Evolutionary conservation across 2,888 invertebrate genomes (phyloP), one percentile per base, ranked within the genome.

Genomic region (Ptychoptera albimana): DNA sequence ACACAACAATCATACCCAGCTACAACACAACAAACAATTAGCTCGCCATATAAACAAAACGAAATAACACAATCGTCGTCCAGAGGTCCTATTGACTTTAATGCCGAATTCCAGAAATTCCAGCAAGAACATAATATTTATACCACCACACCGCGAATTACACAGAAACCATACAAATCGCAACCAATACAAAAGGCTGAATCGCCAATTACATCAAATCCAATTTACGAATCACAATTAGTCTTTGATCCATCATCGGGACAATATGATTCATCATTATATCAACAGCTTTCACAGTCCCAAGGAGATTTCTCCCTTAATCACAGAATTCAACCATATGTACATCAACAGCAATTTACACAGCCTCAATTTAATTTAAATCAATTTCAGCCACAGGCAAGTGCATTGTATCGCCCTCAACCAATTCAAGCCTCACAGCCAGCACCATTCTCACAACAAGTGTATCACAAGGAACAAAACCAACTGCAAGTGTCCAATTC

Each of bases 201-300:
- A 48, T 53, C 49, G 39, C 62, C 57, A 37, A 56, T 64, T 13
- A 58, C 64, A 23, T 62, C 70, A 37, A 73, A 77, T 52, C 81
- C 82, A 46, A 71, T 83, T 45, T 85, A 84, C 63, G 80, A 82
- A 42, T 82, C 83, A 15, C 82, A 84, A 57, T 66, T 85, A 30
- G 73, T 84, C 0, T 85, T 73, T 60, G 84, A 86, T 61, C 84
- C 83, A 14, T 60, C 74, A 31, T 77, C 79, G 52, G 84, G 84
- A 41, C 77, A 79, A 55, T 85, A 85, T 69, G 79, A 83, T 57
- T 82, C 81, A 29, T 80, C 83, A 53, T 67, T 83, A 37, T 83
- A 76, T 68, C 85, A 85, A 61, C 72, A 76, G 13, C 64, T 84
- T 43, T 83, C 84, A 16, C 81, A 81, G 62, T 76, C 76, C 38